These are phyloP conservation scores for Macrobrachium nipponense DNA, from an alignment of 1,140 invertebrate genomes.

Conservation along the genomic window DNA sequence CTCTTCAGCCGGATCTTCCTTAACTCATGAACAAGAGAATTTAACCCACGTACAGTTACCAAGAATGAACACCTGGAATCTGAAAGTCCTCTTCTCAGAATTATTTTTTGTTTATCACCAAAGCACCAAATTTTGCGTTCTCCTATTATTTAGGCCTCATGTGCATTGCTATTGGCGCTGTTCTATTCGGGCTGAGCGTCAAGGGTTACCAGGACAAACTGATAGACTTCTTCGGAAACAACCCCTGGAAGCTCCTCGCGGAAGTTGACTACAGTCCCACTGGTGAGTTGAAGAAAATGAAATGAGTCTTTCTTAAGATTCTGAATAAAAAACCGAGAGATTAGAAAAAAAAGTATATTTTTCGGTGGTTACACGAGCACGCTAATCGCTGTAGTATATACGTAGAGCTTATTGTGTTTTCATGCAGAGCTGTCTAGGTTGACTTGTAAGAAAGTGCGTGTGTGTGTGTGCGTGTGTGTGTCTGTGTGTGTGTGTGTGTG, in stretches of 20 bases:
- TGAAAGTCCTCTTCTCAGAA: background rate
- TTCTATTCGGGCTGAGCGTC: conserved; percentile 70
- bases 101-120: background rate
- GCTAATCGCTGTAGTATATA: too few species aligned
- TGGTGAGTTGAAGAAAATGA: conserved; percentile 69
- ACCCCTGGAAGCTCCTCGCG: conserved; percentile 68
- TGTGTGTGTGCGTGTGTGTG: background rate
- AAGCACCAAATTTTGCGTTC: background rate
- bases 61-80: background rate
- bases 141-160: conserved; percentile 69
- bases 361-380: too few species aligned
- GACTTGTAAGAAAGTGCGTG: background rate
- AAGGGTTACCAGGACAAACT: conserved; percentile 68
- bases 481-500: background rate
- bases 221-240: conserved; percentile 73
- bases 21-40: too few species aligned
- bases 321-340: too few species aligned
- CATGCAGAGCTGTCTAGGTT: too few species aligned
- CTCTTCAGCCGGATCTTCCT: too few species aligned
- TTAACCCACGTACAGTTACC: too few species aligned
- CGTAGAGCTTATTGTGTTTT: too few species aligned
- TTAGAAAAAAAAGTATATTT: too few species aligned
- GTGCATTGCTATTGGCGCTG: conserved; percentile 70
- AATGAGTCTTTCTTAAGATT: too few species aligned
- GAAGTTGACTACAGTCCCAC: conserved; percentile 64